Evolutionary conservation across 2,797 vertebrate species (phyloP).

Genomic region (Australoheros facetus): DNA sequence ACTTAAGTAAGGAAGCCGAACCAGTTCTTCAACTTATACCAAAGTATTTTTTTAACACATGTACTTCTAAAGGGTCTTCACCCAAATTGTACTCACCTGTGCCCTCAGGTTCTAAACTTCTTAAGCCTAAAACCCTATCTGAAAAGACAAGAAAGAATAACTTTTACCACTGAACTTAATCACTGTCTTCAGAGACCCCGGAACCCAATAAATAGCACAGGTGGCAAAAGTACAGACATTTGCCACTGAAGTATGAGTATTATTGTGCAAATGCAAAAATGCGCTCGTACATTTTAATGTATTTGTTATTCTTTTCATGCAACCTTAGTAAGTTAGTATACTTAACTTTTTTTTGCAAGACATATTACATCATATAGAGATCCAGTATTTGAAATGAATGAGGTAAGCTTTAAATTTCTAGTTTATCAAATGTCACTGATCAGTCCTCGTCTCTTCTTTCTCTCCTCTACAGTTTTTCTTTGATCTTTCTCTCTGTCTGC

Average conservation of each 20-base stretch:
- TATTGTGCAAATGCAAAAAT: too few species aligned
- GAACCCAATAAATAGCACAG: not conserved
- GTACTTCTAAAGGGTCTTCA: not conserved
- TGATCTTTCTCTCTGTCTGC: too few species aligned
- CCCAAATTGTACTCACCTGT: not conserved
- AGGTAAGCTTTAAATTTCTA: not conserved
- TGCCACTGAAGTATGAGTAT: too few species aligned
- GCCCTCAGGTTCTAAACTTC: not conserved
- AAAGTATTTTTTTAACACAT: too few species aligned
- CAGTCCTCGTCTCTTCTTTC: not conserved
- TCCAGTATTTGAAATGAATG: not conserved
- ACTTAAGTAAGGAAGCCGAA: too few species aligned
- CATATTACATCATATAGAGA: not conserved
- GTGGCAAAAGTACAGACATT: not conserved
- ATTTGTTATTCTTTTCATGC: not conserved
- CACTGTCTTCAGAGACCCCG: not conserved
- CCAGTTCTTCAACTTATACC: too few species aligned
- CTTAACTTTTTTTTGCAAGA: not conserved
- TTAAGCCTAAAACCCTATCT: not conserved
- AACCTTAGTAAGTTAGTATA: not conserved
- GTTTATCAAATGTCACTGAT: not conserved
- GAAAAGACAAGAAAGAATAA: not conserved
- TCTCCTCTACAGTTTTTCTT: too few species aligned
- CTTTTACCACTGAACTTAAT: not conserved
- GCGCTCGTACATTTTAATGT: too few species aligned